phyloP scores from a whole-genome alignment of 2,797 vertebrate genomes.

The Pseudochromis fuscus region DNA sequence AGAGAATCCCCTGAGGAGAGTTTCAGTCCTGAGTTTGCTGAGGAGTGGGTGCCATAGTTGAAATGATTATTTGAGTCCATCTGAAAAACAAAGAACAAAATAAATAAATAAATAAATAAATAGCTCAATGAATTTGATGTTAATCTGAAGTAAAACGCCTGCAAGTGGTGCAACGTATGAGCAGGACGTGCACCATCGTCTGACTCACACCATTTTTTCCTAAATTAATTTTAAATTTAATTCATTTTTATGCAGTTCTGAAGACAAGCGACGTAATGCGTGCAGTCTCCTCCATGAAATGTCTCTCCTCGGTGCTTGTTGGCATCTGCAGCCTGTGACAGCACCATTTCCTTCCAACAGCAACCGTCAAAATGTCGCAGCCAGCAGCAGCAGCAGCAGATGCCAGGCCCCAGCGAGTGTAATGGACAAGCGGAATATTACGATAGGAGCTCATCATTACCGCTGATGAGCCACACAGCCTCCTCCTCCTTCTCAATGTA shows the following conservation, averaged over 20 bases:
- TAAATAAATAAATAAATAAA: background rate
- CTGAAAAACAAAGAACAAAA: slow-evolving; percentile 70
- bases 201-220: slow-evolving; percentile 5
- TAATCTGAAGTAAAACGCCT: background rate
- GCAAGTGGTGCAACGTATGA: background rate
- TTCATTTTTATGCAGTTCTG: slow-evolving; percentile 9
- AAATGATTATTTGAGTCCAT: slow-evolving; percentile 98
- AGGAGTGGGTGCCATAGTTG: slow-evolving; percentile 92
- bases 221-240: slow-evolving; percentile 24
- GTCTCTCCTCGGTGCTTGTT: slow-evolving; percentile 11
- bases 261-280: slow-evolving; percentile 16
- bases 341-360: slow-evolving; percentile 67
- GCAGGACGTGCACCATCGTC: background rate
- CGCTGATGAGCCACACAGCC: slow-evolving; percentile 65
- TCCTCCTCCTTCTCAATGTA: slow-evolving; percentile 48
- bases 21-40: slow-evolving; percentile 97
- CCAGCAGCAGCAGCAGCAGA: slow-evolving; percentile 56
- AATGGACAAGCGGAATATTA: slow-evolving; percentile 64
- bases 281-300: slow-evolving; percentile 12
- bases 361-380: slow-evolving; percentile 82
- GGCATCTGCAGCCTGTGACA: slow-evolving; percentile 49
- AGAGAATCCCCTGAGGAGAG: slow-evolving; percentile 95
- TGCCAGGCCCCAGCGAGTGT: slow-evolving; percentile 71
- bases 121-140: background rate
- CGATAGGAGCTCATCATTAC: slow-evolving; percentile 67